Base-by-base conservation (phyloP, 2,113 vertebrate species). In the Columba janthina region DNA sequence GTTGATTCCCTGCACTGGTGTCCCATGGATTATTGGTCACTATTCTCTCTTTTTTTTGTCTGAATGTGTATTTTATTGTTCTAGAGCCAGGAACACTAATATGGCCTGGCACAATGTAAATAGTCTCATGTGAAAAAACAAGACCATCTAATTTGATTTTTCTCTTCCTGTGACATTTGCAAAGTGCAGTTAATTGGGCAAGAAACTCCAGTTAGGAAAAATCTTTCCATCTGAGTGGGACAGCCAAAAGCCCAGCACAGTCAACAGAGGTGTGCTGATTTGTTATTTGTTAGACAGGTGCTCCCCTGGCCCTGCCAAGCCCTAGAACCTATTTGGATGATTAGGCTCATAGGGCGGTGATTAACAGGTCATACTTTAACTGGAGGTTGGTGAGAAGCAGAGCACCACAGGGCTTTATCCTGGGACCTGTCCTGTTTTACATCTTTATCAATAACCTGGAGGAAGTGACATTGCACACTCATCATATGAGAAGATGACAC, bases 381-480 rank as follows among this genome's bases (percentile, higher is more conserved):
- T 36, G 28, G n/a, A 72, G 65, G 12, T 13, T 66, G n/a, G 46
- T 58, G 51, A 66, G 72, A 76, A 87, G 64, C 24, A 50, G 46
- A 44, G 6, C 15, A 61, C 5, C 36, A 17, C 6, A 32, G 26
- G 36, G 10, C 2, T 18, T n/a, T 62, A 1, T 74, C 16, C n/a
- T n/a, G 24, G 36, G 31, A 54, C 17, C 7, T 76, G 29, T 54
- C 36, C 26, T 65, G 25, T 53, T 95, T 71, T n/a, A 6, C 0
- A 3, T 29, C 31, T 78, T 56, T 54, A 16, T 31, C 31, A n/a
- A 0, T 77, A 32, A 65, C 17, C 21, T 58, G n/a, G 14, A 74
- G 46, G 28, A 58, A 66, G 44, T 6, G 31, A 26, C 25, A 53
- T 0, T 25, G 15, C 17, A 3, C 4, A 6, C 2, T 46, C 15